A percentile compares a stretch with the other conserved stretches of the same genome.
These are phyloP conservation scores for Cheilosia urbana DNA, from an alignment of 2,888 invertebrate genomes.

Conservation along the genomic window DNA sequence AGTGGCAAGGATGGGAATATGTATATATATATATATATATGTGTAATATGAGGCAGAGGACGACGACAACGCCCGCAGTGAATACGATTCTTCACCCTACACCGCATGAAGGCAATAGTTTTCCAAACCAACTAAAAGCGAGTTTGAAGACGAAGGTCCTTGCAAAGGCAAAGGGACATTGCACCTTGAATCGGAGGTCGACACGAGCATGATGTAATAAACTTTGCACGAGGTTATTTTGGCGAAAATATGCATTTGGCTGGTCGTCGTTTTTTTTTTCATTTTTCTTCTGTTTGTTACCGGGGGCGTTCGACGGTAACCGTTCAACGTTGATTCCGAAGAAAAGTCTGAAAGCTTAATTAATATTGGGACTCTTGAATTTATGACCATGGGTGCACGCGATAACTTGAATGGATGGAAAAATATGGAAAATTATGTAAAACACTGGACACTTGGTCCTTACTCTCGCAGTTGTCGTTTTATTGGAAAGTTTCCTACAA, in stretches of 20 bases:
- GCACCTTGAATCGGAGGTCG: conserved; percentile 76
- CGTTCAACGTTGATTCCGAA: conserved; percentile 13
- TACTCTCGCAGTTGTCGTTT: conserved; percentile 1
- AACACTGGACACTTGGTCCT: conserved; percentile 28
- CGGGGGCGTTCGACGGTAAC: background rate
- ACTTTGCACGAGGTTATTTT: conserved; percentile 26
- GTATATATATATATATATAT: too few relatives aligned
- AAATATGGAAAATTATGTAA: conserved; percentile 44
- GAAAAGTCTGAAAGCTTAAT: conserved; percentile 52
- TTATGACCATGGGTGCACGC: conserved; percentile 9
- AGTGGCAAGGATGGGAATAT: conserved; percentile 13
- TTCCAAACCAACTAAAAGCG: conserved; percentile 10
- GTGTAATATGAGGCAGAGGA: conserved; percentile 9
- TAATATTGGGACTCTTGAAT: conserved; percentile 28
- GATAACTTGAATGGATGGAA: conserved; percentile 11
- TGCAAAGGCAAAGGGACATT: conserved; percentile 82
- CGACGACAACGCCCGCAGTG: conserved; percentile 44
- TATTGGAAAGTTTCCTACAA: background rate
- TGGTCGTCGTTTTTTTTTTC: background rate
- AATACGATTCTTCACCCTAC: conserved; percentile 1
- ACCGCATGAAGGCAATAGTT: conserved; percentile 29
- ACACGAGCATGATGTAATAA: conserved; percentile 45
- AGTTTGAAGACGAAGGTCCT: conserved; percentile 78
- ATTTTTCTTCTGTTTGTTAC: background rate
- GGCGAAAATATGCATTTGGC: conserved; percentile 32